Percentiles rank a stretch among this genome's conserved stretches.
These are phyloP conservation scores for Ips typographus DNA, from an alignment of 1,140 invertebrate species.

Conservation along the genomic window DNA sequence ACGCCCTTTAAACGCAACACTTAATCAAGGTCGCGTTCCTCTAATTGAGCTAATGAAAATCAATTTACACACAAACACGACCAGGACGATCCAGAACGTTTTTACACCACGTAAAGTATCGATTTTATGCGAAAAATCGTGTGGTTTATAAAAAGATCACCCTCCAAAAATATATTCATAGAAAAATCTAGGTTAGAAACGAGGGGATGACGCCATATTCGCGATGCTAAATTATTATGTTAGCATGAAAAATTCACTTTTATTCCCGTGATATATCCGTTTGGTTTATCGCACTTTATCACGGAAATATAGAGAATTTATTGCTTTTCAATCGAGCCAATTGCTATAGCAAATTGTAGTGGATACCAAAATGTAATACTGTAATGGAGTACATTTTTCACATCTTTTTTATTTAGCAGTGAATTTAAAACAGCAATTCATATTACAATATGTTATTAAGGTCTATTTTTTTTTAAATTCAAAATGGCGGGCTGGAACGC, in stretches of 20 bases:
- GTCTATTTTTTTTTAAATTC: too few relatives aligned
- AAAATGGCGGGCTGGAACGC: too few relatives aligned
- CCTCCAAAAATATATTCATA: too few relatives aligned
- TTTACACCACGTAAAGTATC: too few relatives aligned
- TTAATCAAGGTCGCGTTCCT: conserved; percentile 42
- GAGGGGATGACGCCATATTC: neutral
- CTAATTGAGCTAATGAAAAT: conserved; percentile 31
- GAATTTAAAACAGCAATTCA: too few relatives aligned
- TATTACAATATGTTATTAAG: too few relatives aligned
- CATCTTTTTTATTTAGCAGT: too few relatives aligned
- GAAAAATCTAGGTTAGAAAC: conserved; percentile 2
- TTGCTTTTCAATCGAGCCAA: neutral
- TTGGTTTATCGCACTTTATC: neutral
- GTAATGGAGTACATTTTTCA: too few relatives aligned
- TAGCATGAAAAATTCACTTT: conserved; percentile 4
- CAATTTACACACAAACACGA: neutral
- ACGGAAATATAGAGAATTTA: neutral
- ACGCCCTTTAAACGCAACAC: conserved; percentile 40
- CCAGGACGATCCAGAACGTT: too few relatives aligned
- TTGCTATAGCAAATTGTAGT: neutral
- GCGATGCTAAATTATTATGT: neutral
- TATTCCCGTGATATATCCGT: neutral
- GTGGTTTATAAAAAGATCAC: too few relatives aligned
- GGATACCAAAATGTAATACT: too few relatives aligned
- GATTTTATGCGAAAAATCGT: too few relatives aligned